A percentile compares a stretch with the other conserved stretches of the same genome.
Evolutionary conservation across 2,797 vertebrate genomes (phyloP).

Genomic region (Sebastes cheni): DNA sequence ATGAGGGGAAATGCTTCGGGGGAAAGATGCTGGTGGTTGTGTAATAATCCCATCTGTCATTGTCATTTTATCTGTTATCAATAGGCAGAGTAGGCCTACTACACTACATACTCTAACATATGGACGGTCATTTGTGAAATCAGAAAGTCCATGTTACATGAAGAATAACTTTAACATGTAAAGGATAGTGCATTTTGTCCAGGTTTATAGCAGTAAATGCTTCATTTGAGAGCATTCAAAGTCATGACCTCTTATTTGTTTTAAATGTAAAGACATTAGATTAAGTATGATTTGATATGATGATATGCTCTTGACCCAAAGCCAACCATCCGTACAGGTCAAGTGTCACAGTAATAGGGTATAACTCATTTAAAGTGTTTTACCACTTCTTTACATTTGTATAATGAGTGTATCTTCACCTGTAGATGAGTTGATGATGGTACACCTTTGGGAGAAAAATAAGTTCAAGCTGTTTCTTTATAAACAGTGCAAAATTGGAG

Average conservation of each 20-base stretch:
- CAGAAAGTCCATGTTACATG: not conserved
- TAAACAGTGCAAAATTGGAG: not conserved
- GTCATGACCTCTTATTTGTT: not conserved
- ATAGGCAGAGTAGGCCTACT: not conserved
- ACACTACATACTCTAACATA: not conserved
- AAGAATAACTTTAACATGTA: not conserved
- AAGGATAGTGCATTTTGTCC: not conserved
- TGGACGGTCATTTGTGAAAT: not conserved
- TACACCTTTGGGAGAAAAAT: not conserved
- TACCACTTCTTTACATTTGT: not conserved
- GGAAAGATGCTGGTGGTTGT: slow-evolving; percentile 63
- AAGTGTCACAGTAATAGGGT: not conserved
- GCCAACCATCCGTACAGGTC: not conserved
- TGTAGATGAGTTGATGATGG: not conserved
- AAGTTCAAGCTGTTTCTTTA: not conserved
- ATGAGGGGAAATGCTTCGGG: slow-evolving; percentile 23
- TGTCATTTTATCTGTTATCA: slow-evolving; percentile 34
- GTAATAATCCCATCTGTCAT: slow-evolving; percentile 69
- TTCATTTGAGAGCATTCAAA: not conserved
- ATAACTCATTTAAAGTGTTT: not conserved
- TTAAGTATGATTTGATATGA: not conserved
- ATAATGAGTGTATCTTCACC: not conserved
- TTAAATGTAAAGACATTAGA: not conserved
- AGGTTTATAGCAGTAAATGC: not conserved
- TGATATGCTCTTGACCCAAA: not conserved